A percentile compares a stretch with the other conserved stretches of the same genome.
Evolutionary conservation across 2,113 vertebrate genomes (phyloP).

Genomic region (Laticauda laticaudata): DNA sequence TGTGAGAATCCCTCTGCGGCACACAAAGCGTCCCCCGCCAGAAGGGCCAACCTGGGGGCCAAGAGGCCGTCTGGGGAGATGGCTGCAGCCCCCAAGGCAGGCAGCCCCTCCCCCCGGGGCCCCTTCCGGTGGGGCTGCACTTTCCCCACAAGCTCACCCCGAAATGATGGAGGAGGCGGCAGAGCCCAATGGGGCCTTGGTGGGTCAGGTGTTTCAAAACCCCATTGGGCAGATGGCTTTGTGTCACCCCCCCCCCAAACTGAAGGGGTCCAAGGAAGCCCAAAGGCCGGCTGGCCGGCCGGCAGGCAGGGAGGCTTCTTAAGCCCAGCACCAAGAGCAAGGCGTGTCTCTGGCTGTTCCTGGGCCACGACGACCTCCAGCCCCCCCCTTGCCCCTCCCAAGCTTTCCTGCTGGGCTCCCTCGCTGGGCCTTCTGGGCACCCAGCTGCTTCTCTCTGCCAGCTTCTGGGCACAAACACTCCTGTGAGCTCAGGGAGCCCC

Average conservation of each 20-base stretch:
- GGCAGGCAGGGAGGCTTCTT: not conserved
- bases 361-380: not conserved
- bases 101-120: accelerated
- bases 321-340: not conserved
- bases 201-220: not conserved
- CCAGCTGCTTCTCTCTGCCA: not conserved
- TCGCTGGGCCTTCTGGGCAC: not conserved
- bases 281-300: not conserved
- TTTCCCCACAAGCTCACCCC: not conserved
- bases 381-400: too few relatives aligned
- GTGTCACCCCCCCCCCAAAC: not conserved
- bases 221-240: not conserved
- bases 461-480: not conserved
- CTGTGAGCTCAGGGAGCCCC: not conserved
- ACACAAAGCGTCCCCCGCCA: not conserved
- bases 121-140: not conserved
- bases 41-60: not conserved
- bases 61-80: not conserved
- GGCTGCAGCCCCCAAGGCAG: not conserved
- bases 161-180: not conserved
- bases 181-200: not conserved
- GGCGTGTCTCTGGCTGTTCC: not conserved
- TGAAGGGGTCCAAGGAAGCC: not conserved
- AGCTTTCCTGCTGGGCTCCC: not conserved
- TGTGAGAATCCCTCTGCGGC: not conserved